A percentile compares a stretch with the other conserved stretches of the same genome.
phyloP scores from a whole-genome alignment of 35 echinoderm and acorn worm genomes.

The Lytechinus variegatus region DNA sequence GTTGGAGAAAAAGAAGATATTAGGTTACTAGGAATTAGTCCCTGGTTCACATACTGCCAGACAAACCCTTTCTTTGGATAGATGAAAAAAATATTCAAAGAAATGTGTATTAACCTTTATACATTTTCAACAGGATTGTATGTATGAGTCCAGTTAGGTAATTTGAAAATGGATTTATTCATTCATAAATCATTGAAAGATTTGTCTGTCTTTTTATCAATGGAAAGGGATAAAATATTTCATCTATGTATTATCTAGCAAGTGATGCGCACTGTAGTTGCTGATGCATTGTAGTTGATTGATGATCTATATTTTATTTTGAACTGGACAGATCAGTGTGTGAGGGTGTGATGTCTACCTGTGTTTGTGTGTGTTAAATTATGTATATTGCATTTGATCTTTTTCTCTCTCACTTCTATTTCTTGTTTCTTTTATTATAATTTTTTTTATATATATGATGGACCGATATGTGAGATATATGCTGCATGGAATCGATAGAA shows the following conservation, averaged over 20 bases:
- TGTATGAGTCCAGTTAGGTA: not conserved
- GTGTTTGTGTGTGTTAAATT: slow-evolving; percentile 5
- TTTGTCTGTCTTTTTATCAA: not conserved
- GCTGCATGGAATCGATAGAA: not conserved
- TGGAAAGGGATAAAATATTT: not conserved
- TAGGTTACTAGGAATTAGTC: too few relatives aligned
- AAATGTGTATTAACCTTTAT: not conserved
- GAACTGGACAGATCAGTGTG: not conserved
- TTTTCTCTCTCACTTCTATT: not conserved
- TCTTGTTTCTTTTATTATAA: not conserved
- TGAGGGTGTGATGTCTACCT: slow-evolving; percentile 9
- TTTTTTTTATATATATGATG: not conserved
- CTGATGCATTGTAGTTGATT: not conserved
- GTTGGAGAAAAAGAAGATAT: too few relatives aligned
- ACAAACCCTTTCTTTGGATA: not conserved
- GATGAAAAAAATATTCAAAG: not conserved
- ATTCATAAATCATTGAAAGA: not conserved
- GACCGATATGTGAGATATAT: not conserved
- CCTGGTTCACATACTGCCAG: too few relatives aligned
- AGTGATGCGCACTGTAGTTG: not conserved
- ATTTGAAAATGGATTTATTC: not conserved
- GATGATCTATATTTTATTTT: not conserved
- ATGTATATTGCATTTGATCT: not conserved
- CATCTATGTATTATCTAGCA: not conserved
- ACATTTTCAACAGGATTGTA: not conserved